Conservation (phyloP, 2,113 vertebrate genomes). For the Indri indri region DNA sequence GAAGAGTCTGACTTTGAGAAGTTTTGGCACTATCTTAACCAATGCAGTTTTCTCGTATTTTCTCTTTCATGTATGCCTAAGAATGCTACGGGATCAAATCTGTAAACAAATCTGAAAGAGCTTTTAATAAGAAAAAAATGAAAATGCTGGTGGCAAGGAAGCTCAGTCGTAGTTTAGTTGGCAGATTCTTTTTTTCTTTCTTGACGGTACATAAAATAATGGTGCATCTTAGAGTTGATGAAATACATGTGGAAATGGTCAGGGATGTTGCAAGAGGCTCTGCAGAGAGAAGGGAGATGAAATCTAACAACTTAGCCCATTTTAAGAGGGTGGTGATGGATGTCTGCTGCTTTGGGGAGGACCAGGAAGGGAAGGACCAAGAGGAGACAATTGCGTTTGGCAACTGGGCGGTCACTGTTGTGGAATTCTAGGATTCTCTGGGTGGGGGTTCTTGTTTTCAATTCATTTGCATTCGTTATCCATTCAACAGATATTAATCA, state of each 20-base stretch:
- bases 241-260: not conserved
- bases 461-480: not conserved
- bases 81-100: not conserved
- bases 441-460: not conserved
- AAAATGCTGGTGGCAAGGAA: not conserved
- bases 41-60: not conserved
- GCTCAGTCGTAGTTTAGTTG: not conserved
- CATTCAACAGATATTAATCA: not conserved
- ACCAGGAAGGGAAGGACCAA: not conserved
- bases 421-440: not conserved
- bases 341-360: not conserved
- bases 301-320: not conserved
- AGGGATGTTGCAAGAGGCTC: not conserved
- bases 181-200: not conserved
- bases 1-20: not conserved
- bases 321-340: not conserved
- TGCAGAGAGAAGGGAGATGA: not conserved
- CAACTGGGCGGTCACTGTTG: not conserved
- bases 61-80: not conserved
- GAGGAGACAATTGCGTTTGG: not conserved
- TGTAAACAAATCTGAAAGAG: not conserved
- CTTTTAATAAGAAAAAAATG: not conserved
- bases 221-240: not conserved
- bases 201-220: not conserved
- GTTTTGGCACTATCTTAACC: not conserved